Conservation (phyloP, 2,888 invertebrate species). For the Hirtodrosophila duncani region DNA sequence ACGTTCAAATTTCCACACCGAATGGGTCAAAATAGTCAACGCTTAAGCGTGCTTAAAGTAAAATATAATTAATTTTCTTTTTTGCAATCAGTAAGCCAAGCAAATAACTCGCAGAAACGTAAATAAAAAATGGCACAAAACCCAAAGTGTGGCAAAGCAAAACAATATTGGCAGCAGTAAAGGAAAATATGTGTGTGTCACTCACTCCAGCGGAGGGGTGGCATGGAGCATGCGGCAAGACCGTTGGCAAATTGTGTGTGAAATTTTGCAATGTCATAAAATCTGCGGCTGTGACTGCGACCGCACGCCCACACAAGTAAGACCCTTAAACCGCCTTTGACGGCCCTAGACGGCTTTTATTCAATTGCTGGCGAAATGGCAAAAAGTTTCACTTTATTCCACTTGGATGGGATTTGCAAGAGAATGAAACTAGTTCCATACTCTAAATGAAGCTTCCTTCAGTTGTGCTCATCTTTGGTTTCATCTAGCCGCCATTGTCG, state of each 20-base stretch:
- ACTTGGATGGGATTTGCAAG: constrained; percentile 15
- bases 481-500: no score
- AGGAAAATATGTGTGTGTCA: constrained; percentile 45
- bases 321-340: constrained; percentile 7
- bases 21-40: constrained; percentile 7
- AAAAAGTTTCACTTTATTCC: constrained; percentile 52
- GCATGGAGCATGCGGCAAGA: not conserved
- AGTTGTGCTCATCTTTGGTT: constrained; percentile 2
- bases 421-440: constrained; percentile 10
- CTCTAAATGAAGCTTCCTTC: no score
- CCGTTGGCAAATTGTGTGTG: constrained; percentile 19
- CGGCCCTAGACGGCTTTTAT: constrained; percentile 34
- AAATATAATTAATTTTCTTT: not conserved
- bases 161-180: constrained; percentile 43
- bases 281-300: constrained; percentile 1
- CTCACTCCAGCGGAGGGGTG: constrained; percentile 17
- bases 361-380: constrained; percentile 47
- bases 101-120: no score
- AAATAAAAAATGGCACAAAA: not conserved
- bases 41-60: not conserved
- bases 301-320: constrained; percentile 15
- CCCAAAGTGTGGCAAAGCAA: constrained; percentile 1
- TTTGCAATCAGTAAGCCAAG: constrained; percentile 9
- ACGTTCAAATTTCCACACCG: constrained; percentile 2
- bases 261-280: constrained; percentile 48